phyloP scores from a whole-genome alignment of 2,888 invertebrate genomes.

The Adela reaumurella region DNA sequence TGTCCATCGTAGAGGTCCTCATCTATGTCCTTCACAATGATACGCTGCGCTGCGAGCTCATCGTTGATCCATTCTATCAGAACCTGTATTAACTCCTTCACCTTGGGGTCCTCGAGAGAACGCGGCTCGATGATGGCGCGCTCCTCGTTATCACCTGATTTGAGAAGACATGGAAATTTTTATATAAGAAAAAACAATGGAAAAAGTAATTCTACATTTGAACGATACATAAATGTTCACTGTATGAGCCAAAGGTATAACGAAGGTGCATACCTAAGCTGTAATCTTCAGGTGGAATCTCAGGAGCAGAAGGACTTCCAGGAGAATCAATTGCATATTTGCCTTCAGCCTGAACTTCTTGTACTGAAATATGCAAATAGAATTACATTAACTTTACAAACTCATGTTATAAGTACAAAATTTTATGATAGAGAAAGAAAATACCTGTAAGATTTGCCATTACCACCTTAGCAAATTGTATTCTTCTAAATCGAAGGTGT shows the following conservation, averaged over 20 bases:
- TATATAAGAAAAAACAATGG: too few relatives aligned
- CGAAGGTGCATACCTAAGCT: slow-evolving; percentile 80
- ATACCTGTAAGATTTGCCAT: too few relatives aligned
- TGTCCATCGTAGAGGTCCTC: slow-evolving; percentile 99
- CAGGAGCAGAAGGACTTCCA: slow-evolving; percentile 83
- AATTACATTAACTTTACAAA: too few relatives aligned
- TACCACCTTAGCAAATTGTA: too few relatives aligned
- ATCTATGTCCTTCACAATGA: slow-evolving; percentile 93
- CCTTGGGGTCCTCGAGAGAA: slow-evolving; percentile 82
- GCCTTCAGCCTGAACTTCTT: slow-evolving; percentile 93
- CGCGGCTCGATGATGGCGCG: slow-evolving; percentile 91
- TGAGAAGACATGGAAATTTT: too few relatives aligned
- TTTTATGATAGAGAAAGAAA: too few relatives aligned
- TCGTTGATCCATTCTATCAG: slow-evolving; percentile 99
- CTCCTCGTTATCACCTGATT: slow-evolving; percentile 93
- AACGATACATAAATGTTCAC: too few relatives aligned
- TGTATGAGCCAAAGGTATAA: too few relatives aligned
- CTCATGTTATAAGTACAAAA: too few relatives aligned
- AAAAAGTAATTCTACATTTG: too few relatives aligned
- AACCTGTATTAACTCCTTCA: slow-evolving; percentile 78
- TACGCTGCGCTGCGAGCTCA: slow-evolving; percentile 91
- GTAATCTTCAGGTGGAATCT: slow-evolving; percentile 92
- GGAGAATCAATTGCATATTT: slow-evolving; percentile 96
- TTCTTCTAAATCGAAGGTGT: too few relatives aligned
- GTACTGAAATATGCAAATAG: slow-evolving; percentile 57